Evolutionary conservation across 1,140 invertebrate species (phyloP), one percentile per base, ranked within the genome.

Genomic region (Caenorhabditis briggsae): DNA sequence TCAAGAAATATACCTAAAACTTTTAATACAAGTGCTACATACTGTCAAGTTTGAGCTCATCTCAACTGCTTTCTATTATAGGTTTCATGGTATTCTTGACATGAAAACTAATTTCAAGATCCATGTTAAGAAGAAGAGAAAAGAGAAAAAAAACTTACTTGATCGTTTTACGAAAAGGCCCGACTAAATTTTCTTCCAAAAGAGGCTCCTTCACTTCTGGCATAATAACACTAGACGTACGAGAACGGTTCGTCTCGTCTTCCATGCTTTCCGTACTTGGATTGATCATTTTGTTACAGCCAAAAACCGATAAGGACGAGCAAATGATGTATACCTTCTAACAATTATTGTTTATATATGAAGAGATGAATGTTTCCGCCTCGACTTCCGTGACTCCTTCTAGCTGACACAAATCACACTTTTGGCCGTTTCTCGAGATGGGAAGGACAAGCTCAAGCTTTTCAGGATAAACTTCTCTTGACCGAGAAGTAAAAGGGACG

Each of bases 101-200:
- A n/a, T n/a, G n/a, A n/a, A n/a, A n/a, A n/a, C n/a, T n/a, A n/a
- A n/a, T n/a, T n/a, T n/a, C n/a, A n/a, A n/a, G n/a, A n/a, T n/a
- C n/a, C n/a, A n/a, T n/a, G n/a, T n/a, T n/a, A n/a, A n/a, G n/a
- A n/a, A n/a, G n/a, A n/a, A n/a, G n/a, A n/a, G n/a, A n/a, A n/a
- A n/a, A n/a, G n/a, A n/a, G n/a, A n/a, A n/a, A n/a, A n/a, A n/a
- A 14, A 58, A 58, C 59, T 61, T 25, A 70, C 64, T 46, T 70
- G 5, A 70, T 70, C 18, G 43, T 70, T 70, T 70, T 70, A 8
- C 64, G 64, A 8, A 70, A 70, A 11, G 33, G 33, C 46, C 64
- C 64, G 16, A 70, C 14, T 18, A 70, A 18, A 6, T 16, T 2
- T 18, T 70, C 16, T 46, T 70, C 64, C 8, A 41, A 18, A 33